Percentiles rank a stretch among this genome's conserved stretches.
These are phyloP conservation scores for Ailuropoda melanoleuca DNA, from an alignment of 2,113 vertebrate species.

Conservation along the genomic window DNA sequence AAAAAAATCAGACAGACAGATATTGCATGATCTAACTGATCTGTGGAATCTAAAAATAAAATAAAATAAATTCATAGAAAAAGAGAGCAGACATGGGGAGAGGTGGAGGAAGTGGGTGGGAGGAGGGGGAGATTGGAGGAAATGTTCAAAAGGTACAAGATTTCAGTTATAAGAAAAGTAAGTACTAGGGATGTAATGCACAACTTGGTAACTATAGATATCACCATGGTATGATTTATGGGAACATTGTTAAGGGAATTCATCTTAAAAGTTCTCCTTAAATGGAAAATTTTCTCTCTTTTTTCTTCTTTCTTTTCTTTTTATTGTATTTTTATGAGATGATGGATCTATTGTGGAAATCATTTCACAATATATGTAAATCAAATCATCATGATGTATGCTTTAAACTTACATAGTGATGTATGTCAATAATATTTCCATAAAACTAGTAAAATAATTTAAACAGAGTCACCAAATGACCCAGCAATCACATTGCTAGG, in stretches of 20 bases:
- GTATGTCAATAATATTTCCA: not conserved
- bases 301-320: not conserved
- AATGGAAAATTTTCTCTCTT: not conserved
- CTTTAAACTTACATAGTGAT: not conserved
- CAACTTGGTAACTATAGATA: not conserved
- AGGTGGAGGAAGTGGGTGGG: not conserved
- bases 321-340: not conserved
- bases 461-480: not conserved
- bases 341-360: not conserved
- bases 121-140: not conserved
- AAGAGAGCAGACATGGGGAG: not conserved
- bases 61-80: not conserved
- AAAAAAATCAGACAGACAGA: not conserved
- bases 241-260: not conserved
- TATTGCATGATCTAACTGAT: not conserved
- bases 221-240: not conserved
- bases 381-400: not conserved
- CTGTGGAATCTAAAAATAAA: not conserved
- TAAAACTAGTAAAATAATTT: not conserved
- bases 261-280: not conserved
- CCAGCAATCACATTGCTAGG: not conserved
- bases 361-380: not conserved
- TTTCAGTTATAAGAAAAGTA: not conserved
- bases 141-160: not conserved
- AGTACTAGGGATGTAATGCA: not conserved